Conservation (phyloP, 2,888 invertebrate species). For the Euclidia mi region DNA sequence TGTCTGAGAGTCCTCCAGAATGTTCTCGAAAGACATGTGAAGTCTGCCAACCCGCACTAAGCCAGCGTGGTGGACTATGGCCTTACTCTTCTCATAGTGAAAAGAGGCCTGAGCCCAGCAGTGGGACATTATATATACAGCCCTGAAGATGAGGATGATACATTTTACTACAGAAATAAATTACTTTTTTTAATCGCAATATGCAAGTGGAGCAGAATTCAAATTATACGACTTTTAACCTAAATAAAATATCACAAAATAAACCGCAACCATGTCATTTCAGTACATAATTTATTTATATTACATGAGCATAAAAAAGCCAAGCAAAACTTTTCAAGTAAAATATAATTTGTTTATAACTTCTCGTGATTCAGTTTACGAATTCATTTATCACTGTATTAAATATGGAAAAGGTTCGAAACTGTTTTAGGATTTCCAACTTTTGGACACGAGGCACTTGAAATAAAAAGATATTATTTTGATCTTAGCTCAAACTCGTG, state of each 20-base stretch:
- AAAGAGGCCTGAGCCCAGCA: too few species aligned
- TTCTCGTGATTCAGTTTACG: conserved; percentile 8
- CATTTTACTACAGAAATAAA: too few species aligned
- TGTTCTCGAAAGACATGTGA: too few species aligned
- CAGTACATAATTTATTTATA: background rate
- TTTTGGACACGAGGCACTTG: conserved; percentile 5
- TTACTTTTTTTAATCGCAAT: too few species aligned
- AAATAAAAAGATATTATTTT: conserved; percentile 5
- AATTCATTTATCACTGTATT: conserved; percentile 16
- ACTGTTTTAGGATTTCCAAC: conserved; percentile 5
- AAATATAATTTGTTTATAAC: background rate
- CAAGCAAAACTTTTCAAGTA: conserved; percentile 4
- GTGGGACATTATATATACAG: too few species aligned
- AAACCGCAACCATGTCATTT: background rate
- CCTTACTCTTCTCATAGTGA: too few species aligned
- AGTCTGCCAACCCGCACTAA: too few species aligned
- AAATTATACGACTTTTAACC: too few species aligned
- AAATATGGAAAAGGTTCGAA: conserved; percentile 5
- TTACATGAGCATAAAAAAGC: background rate
- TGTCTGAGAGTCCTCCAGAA: too few species aligned
- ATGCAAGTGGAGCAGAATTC: too few species aligned
- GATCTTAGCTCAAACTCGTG: conserved; percentile 5
- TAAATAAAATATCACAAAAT: background rate
- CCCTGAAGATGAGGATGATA: too few species aligned
- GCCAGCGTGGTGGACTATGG: too few species aligned